Percentiles rank a stretch among this genome's conserved stretches.
Conservation (phyloP, 2,888 invertebrate species). For the Caradrina kadenii region DNA sequence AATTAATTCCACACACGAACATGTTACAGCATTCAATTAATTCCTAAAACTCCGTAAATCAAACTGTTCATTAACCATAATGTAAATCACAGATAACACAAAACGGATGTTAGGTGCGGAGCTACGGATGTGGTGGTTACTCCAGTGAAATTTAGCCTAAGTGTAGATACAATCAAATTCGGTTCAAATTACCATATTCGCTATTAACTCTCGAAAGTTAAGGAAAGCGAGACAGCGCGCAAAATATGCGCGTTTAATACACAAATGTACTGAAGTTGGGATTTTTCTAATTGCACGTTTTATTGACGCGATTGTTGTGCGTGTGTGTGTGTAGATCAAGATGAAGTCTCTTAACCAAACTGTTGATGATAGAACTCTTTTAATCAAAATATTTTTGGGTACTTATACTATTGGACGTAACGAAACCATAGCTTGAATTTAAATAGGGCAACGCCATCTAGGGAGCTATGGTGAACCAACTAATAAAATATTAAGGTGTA, state of each 20-base stretch:
- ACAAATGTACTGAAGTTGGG: conserved; percentile 38
- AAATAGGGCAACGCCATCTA: no score
- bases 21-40: background rate
- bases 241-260: conserved; percentile 43
- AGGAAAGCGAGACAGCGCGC: conserved; percentile 72
- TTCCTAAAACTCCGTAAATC: background rate
- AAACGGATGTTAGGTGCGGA: conserved; percentile 29
- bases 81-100: conserved; percentile 37
- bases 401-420: no score
- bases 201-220: conserved; percentile 69
- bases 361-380: no score
- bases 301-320: conserved; percentile 15
- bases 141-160: conserved; percentile 60
- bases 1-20: background rate
- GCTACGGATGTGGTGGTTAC: conserved; percentile 33
- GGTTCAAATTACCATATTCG: conserved; percentile 72
- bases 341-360: background rate
- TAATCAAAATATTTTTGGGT: no score
- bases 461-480: no score
- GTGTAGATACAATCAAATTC: conserved; percentile 59
- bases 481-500: no score
- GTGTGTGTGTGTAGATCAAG: background rate
- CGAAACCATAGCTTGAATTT: no score
- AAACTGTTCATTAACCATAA: conserved; percentile 18
- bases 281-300: conserved; percentile 48